Base-by-base conservation (phyloP, 2,888 invertebrate species). In the Drosophila rubida region DNA sequence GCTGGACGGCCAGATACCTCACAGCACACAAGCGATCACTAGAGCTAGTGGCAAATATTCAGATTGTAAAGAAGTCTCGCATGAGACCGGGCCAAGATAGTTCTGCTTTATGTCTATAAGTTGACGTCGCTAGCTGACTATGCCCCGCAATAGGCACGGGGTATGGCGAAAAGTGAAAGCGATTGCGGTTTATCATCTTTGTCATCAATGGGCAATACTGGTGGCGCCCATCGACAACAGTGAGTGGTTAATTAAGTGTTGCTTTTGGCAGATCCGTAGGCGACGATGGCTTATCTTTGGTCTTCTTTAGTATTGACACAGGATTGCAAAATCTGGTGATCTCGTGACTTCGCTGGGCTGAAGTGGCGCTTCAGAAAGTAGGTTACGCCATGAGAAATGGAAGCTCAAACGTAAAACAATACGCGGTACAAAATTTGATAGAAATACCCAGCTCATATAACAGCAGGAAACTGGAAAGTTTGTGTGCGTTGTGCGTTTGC, bases 121-220 rank as follows among this genome's bases (percentile, higher is more conserved):
- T 44, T 13, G 4, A 25, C 7, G 1, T 2, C 5, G 25, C 25
- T 7, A 39, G 23, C 11, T 23, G 30, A 4, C 2, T 16, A 46
- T 19, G 27, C 25, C 19, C 55, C 8, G 5, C 32, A 4, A 45
- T 30, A 4, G 6, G 14, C 27, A 46, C 30, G 41, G 58, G 49
- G 58, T 49, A 42, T 41, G 39, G 11, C 22, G n/a, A 72, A 81
- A 83, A 81, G 87, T 81, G 81, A 81, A 81, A 81, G 81, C 55
- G 50, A 44, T 66, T 77, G 80, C 42, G 83, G 86, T 68, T 80
- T 68, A 80, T 71, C 67, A 69, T 65, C 65, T 76, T 69, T 73
- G 65, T 57, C 76, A 61, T 66, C 60, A 58, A 63, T 63, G 72
- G 57, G 49, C 62, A 62, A 54, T 60, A 57, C 55, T 58, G 62